phyloP scores from a whole-genome alignment of 1,140 invertebrate genomes.

The Helicoverpa armigera region DNA sequence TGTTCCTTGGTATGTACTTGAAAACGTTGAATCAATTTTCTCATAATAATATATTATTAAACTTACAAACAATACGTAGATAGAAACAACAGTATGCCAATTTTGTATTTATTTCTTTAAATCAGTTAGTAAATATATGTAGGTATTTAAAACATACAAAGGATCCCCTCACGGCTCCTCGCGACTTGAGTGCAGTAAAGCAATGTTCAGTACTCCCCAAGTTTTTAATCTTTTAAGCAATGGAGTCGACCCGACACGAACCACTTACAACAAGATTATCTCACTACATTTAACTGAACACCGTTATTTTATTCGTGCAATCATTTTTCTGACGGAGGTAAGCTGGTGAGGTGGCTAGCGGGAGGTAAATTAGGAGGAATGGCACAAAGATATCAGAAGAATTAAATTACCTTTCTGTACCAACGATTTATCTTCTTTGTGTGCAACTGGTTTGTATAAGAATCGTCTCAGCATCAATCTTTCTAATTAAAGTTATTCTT shows the following conservation, averaged over 20 bases:
- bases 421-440: neutral
- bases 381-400: neutral
- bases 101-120: too few species aligned
- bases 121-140: neutral
- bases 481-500: neutral
- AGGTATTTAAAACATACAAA: neutral
- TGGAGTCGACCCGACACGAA: constrained; percentile 45
- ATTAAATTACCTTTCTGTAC: too few species aligned
- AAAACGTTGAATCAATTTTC: too few species aligned
- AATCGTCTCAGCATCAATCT: neutral
- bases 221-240: constrained; percentile 68
- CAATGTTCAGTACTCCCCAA: constrained; percentile 55
- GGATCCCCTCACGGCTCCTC: neutral
- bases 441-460: too few species aligned
- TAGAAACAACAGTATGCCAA: neutral
- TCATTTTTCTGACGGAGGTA: constrained; percentile 34
- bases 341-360: constrained; percentile 5
- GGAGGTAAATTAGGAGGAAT: neutral
- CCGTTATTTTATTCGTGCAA: constrained; percentile 50
- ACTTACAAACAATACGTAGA: too few species aligned
- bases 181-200: constrained; percentile 41
- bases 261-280: constrained; percentile 60
- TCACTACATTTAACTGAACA: constrained; percentile 64
- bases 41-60: too few species aligned
- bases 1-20: too few species aligned